Evolutionary conservation across 2,888 invertebrate genomes (phyloP).

Genomic region (Harmothoe impar): DNA sequence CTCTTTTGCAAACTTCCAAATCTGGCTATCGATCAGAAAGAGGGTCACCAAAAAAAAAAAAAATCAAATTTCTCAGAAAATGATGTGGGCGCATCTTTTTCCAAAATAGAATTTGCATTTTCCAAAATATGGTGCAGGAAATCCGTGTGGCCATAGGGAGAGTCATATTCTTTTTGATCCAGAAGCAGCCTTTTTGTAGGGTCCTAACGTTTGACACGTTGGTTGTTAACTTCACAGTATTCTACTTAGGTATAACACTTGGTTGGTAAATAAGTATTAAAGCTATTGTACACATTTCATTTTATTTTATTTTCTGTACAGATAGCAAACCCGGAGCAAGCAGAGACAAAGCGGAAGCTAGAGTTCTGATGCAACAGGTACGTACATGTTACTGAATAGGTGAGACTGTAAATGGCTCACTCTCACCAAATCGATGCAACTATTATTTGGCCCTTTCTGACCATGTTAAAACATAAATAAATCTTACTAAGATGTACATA

Average conservation of each 20-base stretch:
- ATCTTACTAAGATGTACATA: too few relatives aligned
- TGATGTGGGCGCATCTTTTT: too few relatives aligned
- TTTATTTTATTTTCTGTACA: not conserved
- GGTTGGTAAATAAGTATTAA: not conserved
- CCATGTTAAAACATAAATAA: too few relatives aligned
- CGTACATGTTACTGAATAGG: not conserved
- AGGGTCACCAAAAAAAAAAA: too few relatives aligned
- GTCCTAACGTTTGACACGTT: not conserved
- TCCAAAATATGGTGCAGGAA: too few relatives aligned
- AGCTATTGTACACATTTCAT: not conserved
- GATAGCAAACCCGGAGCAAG: not conserved
- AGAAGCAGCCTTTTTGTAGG: not conserved
- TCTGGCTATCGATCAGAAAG: too few relatives aligned
- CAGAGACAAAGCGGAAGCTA: constrained; percentile 20
- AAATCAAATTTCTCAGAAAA: too few relatives aligned
- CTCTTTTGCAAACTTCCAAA: too few relatives aligned
- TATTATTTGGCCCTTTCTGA: too few relatives aligned
- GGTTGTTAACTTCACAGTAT: not conserved
- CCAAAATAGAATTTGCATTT: too few relatives aligned
- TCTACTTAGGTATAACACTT: not conserved
- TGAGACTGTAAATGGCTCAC: not conserved
- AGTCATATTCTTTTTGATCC: too few relatives aligned
- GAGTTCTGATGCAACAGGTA: not conserved
- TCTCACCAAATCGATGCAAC: too few relatives aligned
- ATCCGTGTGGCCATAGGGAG: not conserved